Evolutionary conservation across 2,888 invertebrate genomes (phyloP).

Genomic region (Erannis defoliaria): DNA sequence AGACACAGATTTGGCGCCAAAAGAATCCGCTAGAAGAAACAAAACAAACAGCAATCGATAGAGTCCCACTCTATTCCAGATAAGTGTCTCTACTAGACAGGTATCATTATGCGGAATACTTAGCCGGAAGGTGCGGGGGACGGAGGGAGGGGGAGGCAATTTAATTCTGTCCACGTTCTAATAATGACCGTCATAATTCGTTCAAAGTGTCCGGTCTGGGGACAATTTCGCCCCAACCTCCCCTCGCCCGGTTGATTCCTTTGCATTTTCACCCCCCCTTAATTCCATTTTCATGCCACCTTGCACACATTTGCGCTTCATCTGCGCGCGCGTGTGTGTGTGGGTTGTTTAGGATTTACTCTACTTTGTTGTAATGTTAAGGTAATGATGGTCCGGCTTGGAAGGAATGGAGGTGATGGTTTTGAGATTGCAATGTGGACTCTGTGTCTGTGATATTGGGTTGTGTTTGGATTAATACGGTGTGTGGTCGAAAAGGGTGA

Average conservation of each 20-base stretch:
- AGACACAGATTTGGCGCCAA: no score
- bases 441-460: background rate
- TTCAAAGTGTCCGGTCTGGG: constrained; percentile 87
- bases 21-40: constrained; percentile 15
- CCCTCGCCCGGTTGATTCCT: constrained; percentile 76
- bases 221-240: constrained; percentile 77
- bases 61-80: constrained; percentile 49
- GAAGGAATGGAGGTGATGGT: constrained; percentile 21
- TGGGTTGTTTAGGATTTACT: constrained; percentile 48
- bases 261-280: constrained; percentile 77
- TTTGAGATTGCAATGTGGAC: constrained; percentile 2
- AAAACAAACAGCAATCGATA: constrained; percentile 34
- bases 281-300: constrained; percentile 86
- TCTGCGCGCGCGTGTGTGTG: constrained; percentile 60
- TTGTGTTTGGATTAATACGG: background rate
- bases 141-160: constrained; percentile 80
- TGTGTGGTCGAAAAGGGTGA: background rate
- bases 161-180: constrained; percentile 88
- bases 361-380: constrained; percentile 32
- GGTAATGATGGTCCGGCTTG: constrained; percentile 29
- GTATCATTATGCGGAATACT: constrained; percentile 85
- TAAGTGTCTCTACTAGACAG: constrained; percentile 81
- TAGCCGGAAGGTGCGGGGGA: constrained; percentile 74
- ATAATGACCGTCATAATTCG: constrained; percentile 89
- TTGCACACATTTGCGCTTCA: constrained; percentile 80